Conservation (phyloP, 1,140 invertebrate genomes). For the Drosophila tsacasi region DNA sequence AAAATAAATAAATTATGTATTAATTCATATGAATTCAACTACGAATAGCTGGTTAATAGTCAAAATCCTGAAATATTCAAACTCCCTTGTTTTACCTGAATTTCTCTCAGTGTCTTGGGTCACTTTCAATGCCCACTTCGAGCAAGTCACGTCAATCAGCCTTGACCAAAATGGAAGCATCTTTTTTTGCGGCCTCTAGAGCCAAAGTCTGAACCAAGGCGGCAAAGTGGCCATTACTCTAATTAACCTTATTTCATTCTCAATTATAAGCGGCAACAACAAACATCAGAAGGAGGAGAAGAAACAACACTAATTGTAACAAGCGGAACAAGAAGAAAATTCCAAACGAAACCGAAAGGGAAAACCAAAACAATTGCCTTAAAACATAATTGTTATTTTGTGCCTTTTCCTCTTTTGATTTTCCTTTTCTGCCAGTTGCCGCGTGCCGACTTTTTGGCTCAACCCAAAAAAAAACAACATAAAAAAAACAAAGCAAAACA, state of each 20-base stretch:
- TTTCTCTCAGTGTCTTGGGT: conserved; percentile 8
- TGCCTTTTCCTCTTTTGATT: conserved; percentile 74
- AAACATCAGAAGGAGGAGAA: conserved; percentile 44
- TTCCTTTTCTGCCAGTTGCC: conserved; percentile 41
- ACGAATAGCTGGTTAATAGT: no score
- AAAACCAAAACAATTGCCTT: conserved; percentile 82
- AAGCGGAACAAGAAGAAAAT: conserved; percentile 37
- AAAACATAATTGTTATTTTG: conserved; percentile 84
- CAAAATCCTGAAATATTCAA: background rate
- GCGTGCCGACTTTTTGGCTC: conserved; percentile 69
- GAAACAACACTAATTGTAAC: conserved; percentile 56
- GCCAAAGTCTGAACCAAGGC: conserved; percentile 15
- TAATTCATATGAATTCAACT: no score
- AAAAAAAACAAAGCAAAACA: background rate
- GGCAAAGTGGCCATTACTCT: conserved; percentile 79
- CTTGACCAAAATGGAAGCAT: conserved; percentile 71
- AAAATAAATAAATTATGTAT: background rate
- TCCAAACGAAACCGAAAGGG: conserved; percentile 38
- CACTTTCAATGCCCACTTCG: conserved; percentile 24
- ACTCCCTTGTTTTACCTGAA: background rate
- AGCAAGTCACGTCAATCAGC: conserved; percentile 48
- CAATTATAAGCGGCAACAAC: conserved; percentile 74
- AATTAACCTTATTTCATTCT: conserved; percentile 84
- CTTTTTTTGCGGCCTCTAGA: conserved; percentile 8
- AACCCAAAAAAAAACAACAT: conserved; percentile 32